Base-by-base conservation (phyloP, 1,140 invertebrate genomes). In the Ooceraea biroi region DNA sequence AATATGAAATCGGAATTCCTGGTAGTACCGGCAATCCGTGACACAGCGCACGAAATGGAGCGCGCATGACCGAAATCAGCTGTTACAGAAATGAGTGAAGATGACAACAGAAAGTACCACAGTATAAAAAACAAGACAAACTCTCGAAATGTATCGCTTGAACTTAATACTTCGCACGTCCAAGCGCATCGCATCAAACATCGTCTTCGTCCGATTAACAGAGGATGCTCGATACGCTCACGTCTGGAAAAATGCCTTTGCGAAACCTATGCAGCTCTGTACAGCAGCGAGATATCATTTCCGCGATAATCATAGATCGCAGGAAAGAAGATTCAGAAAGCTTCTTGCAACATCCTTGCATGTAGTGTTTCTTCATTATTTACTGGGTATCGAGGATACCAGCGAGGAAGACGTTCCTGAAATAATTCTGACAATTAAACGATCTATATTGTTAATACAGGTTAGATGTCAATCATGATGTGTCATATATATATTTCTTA, bases 351-450 rank as follows among this genome's bases (percentile, higher is more conserved):
- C 63, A 52, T 71, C 41, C 0, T 12, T 80, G 4, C 22, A 55
- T 0, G 52, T 69, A 48, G 90, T 90, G 55, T 91, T 94, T 46
- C 89, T 94, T 82, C 91, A 88, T 55, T 94, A 93, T 89, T 90
- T 95, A 27, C 91, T 85, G 85, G 90, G 91, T 63, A 92, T 88
- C 5, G 84, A 91, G 22, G 86, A 86, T 63, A 89, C 94, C 44
- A 93, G 95, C 3, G 95, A 95, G 60, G 94, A n/a, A n/a, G n/a
- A 96, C 52, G 96, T 97, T 93, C 95, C 96, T 63, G 96, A 97
- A 90, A 90, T 97, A 19, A 96, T 97, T 86, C 95, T 95, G 73
- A 96, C 95, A 0, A 96, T 98, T 60, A 98, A 98, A 94, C 93
- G 96, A 86, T 97, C 96, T 3, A 95, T 97, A 82, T 92, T 97